Base-by-base conservation (phyloP, 2,888 invertebrate species). In the Eucera pruinosa region DNA sequence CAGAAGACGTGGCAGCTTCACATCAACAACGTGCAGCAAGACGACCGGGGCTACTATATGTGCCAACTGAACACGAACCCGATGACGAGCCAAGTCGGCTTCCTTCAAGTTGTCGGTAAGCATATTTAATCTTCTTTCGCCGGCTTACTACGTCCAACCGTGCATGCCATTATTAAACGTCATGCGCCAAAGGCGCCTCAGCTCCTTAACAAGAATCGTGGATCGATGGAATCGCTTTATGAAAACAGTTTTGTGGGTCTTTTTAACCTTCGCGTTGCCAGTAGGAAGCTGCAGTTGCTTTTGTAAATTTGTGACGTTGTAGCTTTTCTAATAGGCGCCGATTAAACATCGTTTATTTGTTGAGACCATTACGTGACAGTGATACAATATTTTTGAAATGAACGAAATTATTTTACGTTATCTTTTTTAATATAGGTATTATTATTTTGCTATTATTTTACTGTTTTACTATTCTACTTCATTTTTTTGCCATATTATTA, bases 11-110 rank as follows among this genome's bases (percentile, higher is more conserved):
- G 97, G 97, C 93, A 97, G 80, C 94, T 98, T 75, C 97, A 98
- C 93, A 97, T 98, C 86, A 97, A 95, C 91, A 97, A 97, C 89
- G 98, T 97, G 65, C 97, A 98, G 93, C 97, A 97, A 90, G 97
- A 97, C 89, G 98, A 98, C 93, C 94, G 97, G 45, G 98, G 98
- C 45, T 97, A 97, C 93, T 97, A 97, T 93, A 97, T 97, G 96
- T 97, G 97, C 93, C 97, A 97, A 93, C 95, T 95, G 86, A 98
- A 98, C 93, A 97, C 98, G 57, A 96, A 97, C 92, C 98, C 98
- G 0, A 98, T 98, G 97, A 97, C 98, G 91, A 97, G 97, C 91
- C 98, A 98, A 94, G 97, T 97, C 43, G 98, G 98, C 72, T 97
- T 97, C 91, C 94, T 98, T 48, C 97, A 98, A 93, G 98, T 98